Base-by-base conservation (phyloP, 92 coral and sea anemone species). In the Parazoanthus atlanticus region DNA sequence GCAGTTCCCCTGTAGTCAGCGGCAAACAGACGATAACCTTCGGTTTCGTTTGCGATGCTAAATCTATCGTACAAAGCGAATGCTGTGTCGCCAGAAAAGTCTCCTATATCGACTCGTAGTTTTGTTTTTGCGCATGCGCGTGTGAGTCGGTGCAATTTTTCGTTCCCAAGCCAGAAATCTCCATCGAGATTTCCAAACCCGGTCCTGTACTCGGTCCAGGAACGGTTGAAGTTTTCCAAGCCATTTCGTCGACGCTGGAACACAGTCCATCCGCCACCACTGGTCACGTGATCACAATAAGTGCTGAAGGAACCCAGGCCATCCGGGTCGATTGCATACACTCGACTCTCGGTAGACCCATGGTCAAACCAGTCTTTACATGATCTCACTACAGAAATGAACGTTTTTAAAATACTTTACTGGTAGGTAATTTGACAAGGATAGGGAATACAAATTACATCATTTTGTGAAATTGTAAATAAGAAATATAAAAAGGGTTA, bases 111-210 rank as follows among this genome's bases (percentile, higher is more conserved):
- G 5, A 88, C 67, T 34, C 67, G 85, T 41, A 88, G 90, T 46
- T 88, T 49, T 66, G 49, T 80, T 61, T 29, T 31, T 9, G 41
- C 12, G 49, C 69, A 28, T 9, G 61, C 23, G 49, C 70, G 46
- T 31, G 90, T 79, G 36, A 88, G 19, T 16, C 90, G 75, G 52
- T 88, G 79, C 38, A 78, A 3, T 16, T 78, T 52, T 15, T 79
- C 86, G 71, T 88, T 88, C n/a, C 90, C 90, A 28, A 88, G 86
- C 90, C 90, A 88, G 78, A 88, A 88, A 25, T 88, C 90, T 17
- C 69, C 43, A 28, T 40, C 78, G 16, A 79, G 85, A 6, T 46
- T 58, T 10, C 90, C 90, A 79, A 88, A 88, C 0, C 90, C 90
- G 28, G 4, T 1, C 64, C 58, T 66, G 78, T 88, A 88, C 67